Conservation (phyloP, 2,113 vertebrate genomes). For the Ibidorhyncha struthersii region DNA sequence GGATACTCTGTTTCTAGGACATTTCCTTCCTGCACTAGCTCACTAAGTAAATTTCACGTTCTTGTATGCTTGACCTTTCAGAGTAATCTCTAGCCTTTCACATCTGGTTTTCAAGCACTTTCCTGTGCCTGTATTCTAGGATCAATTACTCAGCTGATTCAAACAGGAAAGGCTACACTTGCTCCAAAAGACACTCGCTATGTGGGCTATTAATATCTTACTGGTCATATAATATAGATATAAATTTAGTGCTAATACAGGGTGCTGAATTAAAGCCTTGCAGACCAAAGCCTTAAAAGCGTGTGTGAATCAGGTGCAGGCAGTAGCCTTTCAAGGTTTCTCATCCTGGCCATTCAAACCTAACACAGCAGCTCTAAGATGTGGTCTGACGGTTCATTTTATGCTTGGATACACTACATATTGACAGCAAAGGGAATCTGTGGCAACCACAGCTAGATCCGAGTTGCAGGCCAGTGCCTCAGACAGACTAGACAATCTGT, state of each 20-base stretch:
- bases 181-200: neutral
- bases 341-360: neutral
- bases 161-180: neutral
- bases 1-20: neutral
- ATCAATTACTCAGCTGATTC: neutral
- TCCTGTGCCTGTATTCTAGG: neutral
- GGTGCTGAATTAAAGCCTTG: neutral
- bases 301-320: neutral
- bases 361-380: neutral
- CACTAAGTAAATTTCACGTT: neutral
- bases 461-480: neutral
- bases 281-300: neutral
- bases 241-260: neutral
- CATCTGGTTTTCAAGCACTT: neutral
- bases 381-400: neutral
- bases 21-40: neutral
- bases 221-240: neutral
- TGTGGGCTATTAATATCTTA: neutral
- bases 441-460: neutral
- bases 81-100: neutral
- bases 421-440: conserved; percentile 2
- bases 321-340: neutral
- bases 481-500: conserved; percentile 18
- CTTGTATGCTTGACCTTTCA: neutral
- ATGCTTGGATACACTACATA: conserved; percentile 10